Evolutionary conservation across 2,113 vertebrate species (phyloP), one percentile per base, ranked within the genome.

Genomic region (Oplegnathus fasciatus): DNA sequence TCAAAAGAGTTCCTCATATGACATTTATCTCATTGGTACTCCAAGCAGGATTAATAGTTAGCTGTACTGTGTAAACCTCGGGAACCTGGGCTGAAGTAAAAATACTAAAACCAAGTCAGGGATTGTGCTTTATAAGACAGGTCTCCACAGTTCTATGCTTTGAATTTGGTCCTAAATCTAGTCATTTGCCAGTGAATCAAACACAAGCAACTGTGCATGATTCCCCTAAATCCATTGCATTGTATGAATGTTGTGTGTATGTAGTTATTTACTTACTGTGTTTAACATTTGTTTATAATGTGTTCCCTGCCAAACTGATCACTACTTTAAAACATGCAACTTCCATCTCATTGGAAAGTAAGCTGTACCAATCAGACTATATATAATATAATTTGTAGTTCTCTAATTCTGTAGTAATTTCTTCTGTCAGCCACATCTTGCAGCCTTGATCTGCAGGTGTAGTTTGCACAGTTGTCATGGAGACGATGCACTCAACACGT

Each of bases 121-220:
- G 6, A 6, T 37, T 6, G 3, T 37, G 34, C 6, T 74, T 68
- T 0, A 48, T 37, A 46, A 61, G 42, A 52, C 32, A 65, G 72
- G 30, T 42, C 42, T 42, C 42, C 9, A 42, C 10, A 9, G 11
- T 58, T 22, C 69, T 34, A 9, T 55, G 34, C 20, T 42, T 28
- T 72, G 75, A 50, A 78, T 65, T 72, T 77, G 50, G 24, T 46
- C 37, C 44, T 52, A 55, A 75, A 52, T 54, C 67, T 32, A 32
- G 9, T n/a, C 2, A 52, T 65, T 55, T 54, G 64, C 44, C 22
- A 28, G 68, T 46, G 26, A 42, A 24, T 9, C 1, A 62, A 52
- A 32, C 34, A 60, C 5, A n/a, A 40, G 37, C 5, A 55, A 24
- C 6, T 42, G 6, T 24, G 34, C n/a, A 32, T 11, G 10, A 28